These are phyloP conservation scores for Osmerus eperlanus DNA, from an alignment of 2,113 vertebrate genomes.

Conservation along the genomic window DNA sequence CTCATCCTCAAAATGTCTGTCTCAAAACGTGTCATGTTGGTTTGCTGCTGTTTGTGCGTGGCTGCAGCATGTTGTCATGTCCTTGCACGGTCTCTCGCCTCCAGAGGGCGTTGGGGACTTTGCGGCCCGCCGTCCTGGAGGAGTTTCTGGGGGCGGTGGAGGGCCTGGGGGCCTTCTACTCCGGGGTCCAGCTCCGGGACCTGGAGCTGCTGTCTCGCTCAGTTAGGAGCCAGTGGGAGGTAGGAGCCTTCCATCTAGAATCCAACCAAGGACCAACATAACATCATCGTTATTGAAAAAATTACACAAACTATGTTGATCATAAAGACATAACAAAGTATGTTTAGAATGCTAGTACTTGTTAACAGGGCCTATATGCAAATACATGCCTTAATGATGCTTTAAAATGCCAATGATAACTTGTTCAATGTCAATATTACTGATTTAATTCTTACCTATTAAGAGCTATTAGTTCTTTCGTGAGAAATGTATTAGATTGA, in stretches of 20 bases:
- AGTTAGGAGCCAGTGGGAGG: slow-evolving; percentile 83
- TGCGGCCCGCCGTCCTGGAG: slow-evolving; percentile 72
- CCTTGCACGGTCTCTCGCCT: slow-evolving; percentile 16
- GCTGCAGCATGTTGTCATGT: slow-evolving; percentile 5
- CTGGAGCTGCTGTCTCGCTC: slow-evolving; percentile 71
- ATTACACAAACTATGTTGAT: neutral
- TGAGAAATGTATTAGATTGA: slow-evolving; percentile 2
- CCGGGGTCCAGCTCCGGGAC: slow-evolving; percentile 59
- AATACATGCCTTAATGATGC: too few species aligned
- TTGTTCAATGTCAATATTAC: too few species aligned
- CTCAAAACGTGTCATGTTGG: too few species aligned
- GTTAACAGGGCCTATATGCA: too few species aligned
- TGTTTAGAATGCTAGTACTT: neutral
- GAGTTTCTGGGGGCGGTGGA: slow-evolving; percentile 81
- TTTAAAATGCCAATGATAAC: too few species aligned
- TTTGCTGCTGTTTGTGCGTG: too few species aligned
- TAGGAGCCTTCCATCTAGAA: slow-evolving; percentile 43
- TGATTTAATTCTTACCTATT: neutral
- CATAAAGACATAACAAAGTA: neutral
- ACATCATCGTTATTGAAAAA: too few species aligned
- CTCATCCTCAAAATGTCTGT: too few species aligned
- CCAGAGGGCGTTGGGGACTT: slow-evolving; percentile 75
- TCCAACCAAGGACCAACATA: too few species aligned
- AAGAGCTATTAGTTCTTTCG: neutral
- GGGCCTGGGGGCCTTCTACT: slow-evolving; percentile 69